These are phyloP conservation scores for Rhagologus leucostigma DNA, from an alignment of 2,113 vertebrate species.

Conservation along the genomic window DNA sequence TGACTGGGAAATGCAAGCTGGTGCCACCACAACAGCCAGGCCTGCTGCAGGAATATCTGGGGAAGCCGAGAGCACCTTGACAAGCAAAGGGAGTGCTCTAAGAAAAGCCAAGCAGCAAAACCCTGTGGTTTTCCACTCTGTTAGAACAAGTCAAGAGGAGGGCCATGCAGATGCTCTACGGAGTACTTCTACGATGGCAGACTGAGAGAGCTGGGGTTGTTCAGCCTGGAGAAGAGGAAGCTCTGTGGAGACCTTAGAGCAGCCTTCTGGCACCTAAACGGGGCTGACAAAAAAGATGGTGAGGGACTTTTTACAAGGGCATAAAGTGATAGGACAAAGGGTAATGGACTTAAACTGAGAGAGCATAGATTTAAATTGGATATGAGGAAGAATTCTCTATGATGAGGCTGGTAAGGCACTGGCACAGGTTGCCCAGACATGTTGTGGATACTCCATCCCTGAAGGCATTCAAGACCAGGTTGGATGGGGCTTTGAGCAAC, in stretches of 20 bases:
- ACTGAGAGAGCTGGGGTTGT: neutral
- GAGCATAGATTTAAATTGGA: fast-evolving
- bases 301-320: neutral
- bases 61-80: conserved; percentile 2
- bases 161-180: too few species aligned
- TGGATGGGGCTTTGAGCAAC: neutral
- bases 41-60: neutral
- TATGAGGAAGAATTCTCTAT: neutral
- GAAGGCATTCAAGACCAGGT: fast-evolving
- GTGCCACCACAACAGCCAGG: neutral
- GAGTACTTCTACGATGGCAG: neutral
- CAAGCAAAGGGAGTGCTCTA: neutral
- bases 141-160: neutral
- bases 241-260: neutral
- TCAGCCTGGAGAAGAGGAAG: neutral
- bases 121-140: neutral
- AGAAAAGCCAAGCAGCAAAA: neutral
- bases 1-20: neutral
- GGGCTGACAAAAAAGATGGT: neutral
- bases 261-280: neutral
- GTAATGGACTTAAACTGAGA: neutral
- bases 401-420: neutral
- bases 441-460: neutral
- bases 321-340: neutral
- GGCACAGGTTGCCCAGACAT: neutral